Base-by-base conservation (phyloP, 2,113 vertebrate species). In the Uropsilus gracilis region DNA sequence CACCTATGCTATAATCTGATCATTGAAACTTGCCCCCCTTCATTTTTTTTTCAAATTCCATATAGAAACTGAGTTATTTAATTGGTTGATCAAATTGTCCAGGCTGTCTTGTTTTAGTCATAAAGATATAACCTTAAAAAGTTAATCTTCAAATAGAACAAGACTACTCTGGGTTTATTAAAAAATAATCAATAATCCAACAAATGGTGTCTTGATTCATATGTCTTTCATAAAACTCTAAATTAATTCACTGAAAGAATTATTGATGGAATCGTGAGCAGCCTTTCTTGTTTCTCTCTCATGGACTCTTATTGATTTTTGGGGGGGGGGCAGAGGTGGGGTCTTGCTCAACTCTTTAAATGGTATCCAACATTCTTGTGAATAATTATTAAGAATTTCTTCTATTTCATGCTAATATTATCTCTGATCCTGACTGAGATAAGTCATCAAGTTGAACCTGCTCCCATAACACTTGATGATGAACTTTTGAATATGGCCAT, bases 81-180 rank as follows among this genome's bases (percentile, higher is more conserved):
- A 61, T 64, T 81, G n/a, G 34, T 71, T 87, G 42, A 50, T 89
- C n/a, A 86, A 95, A 75, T 12, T 78, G 1, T 93, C 37, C 13
- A 75, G 57, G 83, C 8, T 6, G 66, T 5, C 37, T 78, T 80
- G 7, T 78, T 91, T 93, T 85, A 26, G 2, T 75, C 73, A 66
- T 59, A 37, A 55, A 48, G n/a, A 14, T 77, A 44, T 37, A 78
- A 78, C 30, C 14, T 96, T 93, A 69, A 77, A 87, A 97, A 75
- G 4, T 68, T 61, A 77, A 32, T 75, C 50, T 81, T 95, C 59
- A 69, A 93, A 85, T 57, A 84, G 4, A 89, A 39, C 4, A 84
- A 91, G 80, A 89, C 46, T 87, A 87, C 87, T 95, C 77, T 73
- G 22, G 39, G 8, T 28, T 90, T 91, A 95, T 89, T 48, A 92